phyloP scores from a whole-genome alignment of 2,113 vertebrate genomes.

The Myotis brandtii region DNA sequence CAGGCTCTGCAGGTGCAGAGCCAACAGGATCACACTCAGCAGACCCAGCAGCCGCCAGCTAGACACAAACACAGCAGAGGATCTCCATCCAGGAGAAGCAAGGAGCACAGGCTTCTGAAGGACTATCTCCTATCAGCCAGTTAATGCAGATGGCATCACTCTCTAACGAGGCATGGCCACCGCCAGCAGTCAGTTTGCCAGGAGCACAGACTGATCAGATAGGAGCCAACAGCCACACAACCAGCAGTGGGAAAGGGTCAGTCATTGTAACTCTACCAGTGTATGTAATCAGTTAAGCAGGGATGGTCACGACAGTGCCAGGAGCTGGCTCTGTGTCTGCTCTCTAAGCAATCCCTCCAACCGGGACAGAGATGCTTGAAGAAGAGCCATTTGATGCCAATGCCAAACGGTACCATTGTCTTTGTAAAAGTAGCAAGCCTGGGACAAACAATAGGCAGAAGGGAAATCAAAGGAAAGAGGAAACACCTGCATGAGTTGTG shows the following conservation, averaged over 20 bases:
- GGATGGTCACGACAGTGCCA: constrained; percentile 94
- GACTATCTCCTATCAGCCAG: constrained; percentile 92
- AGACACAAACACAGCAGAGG: constrained; percentile 92
- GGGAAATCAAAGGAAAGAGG: constrained; percentile 94
- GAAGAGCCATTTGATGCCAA: constrained; percentile 93
- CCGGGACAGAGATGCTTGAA: constrained; percentile 92
- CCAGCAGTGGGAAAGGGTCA: constrained; percentile 90
- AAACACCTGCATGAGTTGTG: constrained; percentile 93
- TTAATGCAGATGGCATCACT: constrained; percentile 93
- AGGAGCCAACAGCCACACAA: constrained; percentile 91
- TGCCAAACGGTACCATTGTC: constrained; percentile 92
- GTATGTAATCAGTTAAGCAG: constrained; percentile 92
- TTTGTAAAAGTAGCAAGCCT: constrained; percentile 92
- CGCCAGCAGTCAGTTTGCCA: constrained; percentile 91
- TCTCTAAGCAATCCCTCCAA: constrained; percentile 91
- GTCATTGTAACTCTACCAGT: constrained; percentile 92
- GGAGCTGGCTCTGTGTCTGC: constrained; percentile 88
- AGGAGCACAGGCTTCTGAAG: constrained; percentile 93
- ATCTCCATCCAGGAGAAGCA: constrained; percentile 93
- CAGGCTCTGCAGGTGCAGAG: constrained; percentile 92
- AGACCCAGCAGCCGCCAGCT: constrained; percentile 93
- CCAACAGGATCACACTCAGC: constrained; percentile 92
- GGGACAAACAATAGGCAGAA: constrained; percentile 92
- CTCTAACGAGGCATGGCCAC: constrained; percentile 94
- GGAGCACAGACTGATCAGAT: constrained; percentile 92